These are phyloP conservation scores for Stegodyphus dumicola DNA, from an alignment of 1,140 invertebrate species.

Conservation along the genomic window DNA sequence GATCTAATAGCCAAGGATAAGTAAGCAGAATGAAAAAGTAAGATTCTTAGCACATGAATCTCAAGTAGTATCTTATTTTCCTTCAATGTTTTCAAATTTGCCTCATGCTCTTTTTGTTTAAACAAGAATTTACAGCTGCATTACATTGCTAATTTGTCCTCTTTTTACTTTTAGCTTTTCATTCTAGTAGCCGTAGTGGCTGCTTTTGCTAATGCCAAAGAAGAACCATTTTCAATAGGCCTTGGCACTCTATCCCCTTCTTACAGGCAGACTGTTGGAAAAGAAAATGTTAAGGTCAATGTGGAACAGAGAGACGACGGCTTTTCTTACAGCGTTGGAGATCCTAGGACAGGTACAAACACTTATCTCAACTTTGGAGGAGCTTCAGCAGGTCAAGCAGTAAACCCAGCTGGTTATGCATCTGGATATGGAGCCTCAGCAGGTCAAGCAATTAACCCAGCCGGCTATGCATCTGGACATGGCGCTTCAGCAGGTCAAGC, in stretches of 20 bases:
- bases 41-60: too few relatives aligned
- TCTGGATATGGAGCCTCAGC: slow-evolving; percentile 55
- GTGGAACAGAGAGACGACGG: slow-evolving; percentile 54
- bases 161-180: background rate
- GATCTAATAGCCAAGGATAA: too few relatives aligned
- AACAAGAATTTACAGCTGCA: too few relatives aligned
- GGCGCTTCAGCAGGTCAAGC: slow-evolving; percentile 39
- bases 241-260: slow-evolving; percentile 61
- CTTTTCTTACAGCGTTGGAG: slow-evolving; percentile 58
- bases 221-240: slow-evolving; percentile 61
- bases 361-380: slow-evolving; percentile 34
- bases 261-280: slow-evolving; percentile 60
- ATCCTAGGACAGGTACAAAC: slow-evolving; percentile 48
- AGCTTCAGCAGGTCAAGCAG: slow-evolving; percentile 60
- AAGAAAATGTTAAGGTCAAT: slow-evolving; percentile 53
- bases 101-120: background rate
- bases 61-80: background rate
- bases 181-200: background rate
- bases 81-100: background rate
- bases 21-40: too few relatives aligned
- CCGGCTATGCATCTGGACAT: background rate
- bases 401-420: slow-evolving; percentile 63
- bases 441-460: background rate
- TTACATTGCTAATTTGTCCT: too few relatives aligned
- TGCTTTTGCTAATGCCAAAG: slow-evolving; percentile 17